Evolutionary conservation across 2,797 vertebrate genomes (phyloP).

Genomic region (Odontamblyopus rebecca): DNA sequence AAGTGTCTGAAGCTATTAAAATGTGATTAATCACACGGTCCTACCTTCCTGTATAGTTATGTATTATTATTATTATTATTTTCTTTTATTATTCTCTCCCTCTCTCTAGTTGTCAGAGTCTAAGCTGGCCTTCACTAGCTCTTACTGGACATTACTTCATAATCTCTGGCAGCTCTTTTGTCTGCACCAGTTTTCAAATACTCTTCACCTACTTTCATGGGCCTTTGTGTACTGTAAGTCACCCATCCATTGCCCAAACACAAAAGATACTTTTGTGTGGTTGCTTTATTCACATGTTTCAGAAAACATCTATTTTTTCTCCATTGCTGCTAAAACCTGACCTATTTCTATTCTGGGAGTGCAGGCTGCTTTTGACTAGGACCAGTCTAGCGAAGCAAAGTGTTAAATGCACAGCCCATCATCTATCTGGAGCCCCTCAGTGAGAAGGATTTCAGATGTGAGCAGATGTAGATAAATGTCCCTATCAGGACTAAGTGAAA

Average conservation of each 20-base stretch:
- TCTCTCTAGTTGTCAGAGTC: background rate
- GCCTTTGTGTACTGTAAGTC: conserved; percentile 30
- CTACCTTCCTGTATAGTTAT: too few relatives aligned
- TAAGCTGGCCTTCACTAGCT: conserved; percentile 1
- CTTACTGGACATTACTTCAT: conserved; percentile 16
- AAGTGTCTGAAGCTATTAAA: too few relatives aligned
- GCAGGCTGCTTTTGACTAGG: conserved; percentile 23
- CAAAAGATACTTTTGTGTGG: conserved; percentile 17
- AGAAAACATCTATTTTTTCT: conserved; percentile 58
- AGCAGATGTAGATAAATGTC: conserved; percentile 53
- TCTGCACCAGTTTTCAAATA: conserved; percentile 19
- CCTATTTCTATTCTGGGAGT: conserved; percentile 56
- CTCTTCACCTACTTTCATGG: conserved; percentile 37
- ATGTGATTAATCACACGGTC: too few relatives aligned
- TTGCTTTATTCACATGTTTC: conserved; percentile 41
- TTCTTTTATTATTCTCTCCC: background rate
- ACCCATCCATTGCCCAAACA: conserved; percentile 2
- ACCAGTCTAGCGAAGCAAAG: conserved; percentile 45
- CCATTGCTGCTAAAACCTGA: conserved; percentile 50
- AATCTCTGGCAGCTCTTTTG: conserved; percentile 45
- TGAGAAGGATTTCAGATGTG: conserved; percentile 43
- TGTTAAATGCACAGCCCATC: conserved; percentile 42
- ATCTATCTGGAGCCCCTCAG: conserved; percentile 45
- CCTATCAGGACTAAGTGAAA: conserved; percentile 33
- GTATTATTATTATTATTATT: background rate